These are phyloP conservation scores for Dryocosmus kuriphilus DNA, from an alignment of 2,888 invertebrate genomes.

Conservation along the genomic window DNA sequence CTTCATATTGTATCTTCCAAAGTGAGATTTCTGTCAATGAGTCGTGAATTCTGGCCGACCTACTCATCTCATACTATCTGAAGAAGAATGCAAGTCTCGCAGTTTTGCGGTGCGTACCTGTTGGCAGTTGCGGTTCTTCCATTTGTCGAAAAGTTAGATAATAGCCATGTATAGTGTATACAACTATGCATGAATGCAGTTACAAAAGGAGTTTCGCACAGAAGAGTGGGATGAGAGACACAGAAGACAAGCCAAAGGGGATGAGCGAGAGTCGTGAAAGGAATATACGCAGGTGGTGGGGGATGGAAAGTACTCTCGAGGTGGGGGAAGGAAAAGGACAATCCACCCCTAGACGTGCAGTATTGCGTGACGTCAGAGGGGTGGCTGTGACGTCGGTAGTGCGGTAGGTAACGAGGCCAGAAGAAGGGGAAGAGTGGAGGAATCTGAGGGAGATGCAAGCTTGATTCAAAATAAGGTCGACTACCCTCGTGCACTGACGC, in stretches of 20 bases:
- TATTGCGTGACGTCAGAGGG: constrained; percentile 65
- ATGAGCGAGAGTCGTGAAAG: neutral
- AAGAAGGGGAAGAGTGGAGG: neutral
- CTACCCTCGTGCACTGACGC: constrained; percentile 62
- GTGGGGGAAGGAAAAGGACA: neutral
- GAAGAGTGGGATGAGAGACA: neutral
- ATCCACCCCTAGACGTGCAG: neutral
- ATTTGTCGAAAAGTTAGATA: constrained; percentile 12
- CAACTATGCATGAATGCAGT: neutral
- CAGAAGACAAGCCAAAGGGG: neutral
- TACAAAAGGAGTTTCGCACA: neutral
- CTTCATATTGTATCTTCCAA: neutral
- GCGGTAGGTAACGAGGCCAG: constrained; percentile 62
- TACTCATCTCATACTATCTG: constrained; percentile 9
- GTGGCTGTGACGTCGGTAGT: constrained; percentile 67
- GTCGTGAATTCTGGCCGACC: constrained; percentile 17
- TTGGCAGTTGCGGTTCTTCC: constrained; percentile 20
- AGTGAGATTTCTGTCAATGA: too few relatives aligned
- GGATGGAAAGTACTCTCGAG: neutral
- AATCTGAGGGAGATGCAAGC: constrained; percentile 40
- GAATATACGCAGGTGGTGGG: neutral
- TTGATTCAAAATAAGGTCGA: constrained; percentile 68
- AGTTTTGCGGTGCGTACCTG: constrained; percentile 10
- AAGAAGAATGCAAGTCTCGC: neutral
- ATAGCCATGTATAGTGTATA: neutral